A percentile compares a stretch with the other conserved stretches of the same genome.
Evolutionary conservation across 2,888 invertebrate species (phyloP).

Genomic region (Pachycephus smyrnensis): DNA sequence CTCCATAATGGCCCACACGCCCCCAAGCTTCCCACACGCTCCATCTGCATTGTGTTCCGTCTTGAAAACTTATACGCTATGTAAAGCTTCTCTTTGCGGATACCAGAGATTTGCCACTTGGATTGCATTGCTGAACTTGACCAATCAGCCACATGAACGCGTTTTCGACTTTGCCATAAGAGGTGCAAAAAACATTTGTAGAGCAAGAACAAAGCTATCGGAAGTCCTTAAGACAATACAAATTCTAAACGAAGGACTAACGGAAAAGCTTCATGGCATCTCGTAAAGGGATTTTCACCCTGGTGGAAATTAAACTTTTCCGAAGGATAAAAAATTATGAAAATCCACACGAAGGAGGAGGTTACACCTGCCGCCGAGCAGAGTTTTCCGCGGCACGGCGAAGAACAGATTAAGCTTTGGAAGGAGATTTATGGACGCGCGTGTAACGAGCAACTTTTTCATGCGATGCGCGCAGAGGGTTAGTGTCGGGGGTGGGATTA

Average conservation of each 20-base stretch:
- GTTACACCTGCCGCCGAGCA: constrained; percentile 48
- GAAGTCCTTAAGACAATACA: neutral
- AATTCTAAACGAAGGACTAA: neutral
- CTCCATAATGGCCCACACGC: constrained; percentile 62
- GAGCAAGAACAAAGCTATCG: neutral
- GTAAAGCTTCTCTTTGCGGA: neutral
- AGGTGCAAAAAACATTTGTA: neutral
- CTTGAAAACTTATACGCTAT: constrained; percentile 28
- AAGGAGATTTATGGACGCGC: constrained; percentile 61
- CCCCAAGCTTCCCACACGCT: constrained; percentile 52
- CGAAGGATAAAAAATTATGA: constrained; percentile 53
- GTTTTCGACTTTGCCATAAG: neutral
- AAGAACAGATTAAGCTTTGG: constrained; percentile 62
- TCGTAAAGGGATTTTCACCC: neutral
- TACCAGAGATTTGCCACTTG: neutral
- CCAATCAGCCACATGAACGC: neutral
- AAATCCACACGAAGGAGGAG: constrained; percentile 44
- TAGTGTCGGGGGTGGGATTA: constrained; percentile 58
- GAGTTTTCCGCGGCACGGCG: constrained; percentile 46
- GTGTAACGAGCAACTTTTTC: constrained; percentile 63
- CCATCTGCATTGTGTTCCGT: constrained; percentile 40
- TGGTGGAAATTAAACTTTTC: constrained; percentile 33
- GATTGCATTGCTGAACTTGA: neutral
- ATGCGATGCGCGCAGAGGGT: constrained; percentile 49
- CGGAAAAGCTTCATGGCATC: neutral